Conservation (phyloP, 64 coral and sea anemone genomes). For the Montipora capricornis region DNA sequence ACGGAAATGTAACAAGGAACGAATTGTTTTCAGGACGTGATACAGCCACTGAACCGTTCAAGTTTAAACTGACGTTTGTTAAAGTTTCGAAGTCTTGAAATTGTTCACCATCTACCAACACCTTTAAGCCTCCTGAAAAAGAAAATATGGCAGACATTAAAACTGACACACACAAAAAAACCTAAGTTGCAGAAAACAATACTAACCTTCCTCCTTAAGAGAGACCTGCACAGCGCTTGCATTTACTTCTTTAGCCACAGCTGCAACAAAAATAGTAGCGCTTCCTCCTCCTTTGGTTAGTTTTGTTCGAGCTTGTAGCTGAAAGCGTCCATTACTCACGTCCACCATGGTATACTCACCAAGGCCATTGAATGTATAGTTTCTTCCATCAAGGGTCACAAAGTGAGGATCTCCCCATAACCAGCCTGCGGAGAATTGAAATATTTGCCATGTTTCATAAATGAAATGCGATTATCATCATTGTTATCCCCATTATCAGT, state of each 20-base stretch:
- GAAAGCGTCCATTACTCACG: constrained; percentile 31
- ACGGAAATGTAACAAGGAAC: constrained; percentile 18
- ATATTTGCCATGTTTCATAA: not conserved
- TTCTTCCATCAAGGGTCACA: constrained; percentile 57
- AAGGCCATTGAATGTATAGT: constrained; percentile 27
- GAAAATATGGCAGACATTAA: not conserved
- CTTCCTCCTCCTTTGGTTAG: constrained; percentile 62
- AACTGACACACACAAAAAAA: not conserved
- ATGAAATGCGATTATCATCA: not conserved
- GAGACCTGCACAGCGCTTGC: constrained; percentile 37
- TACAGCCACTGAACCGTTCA: constrained; percentile 36
- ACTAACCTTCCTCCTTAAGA: constrained; percentile 18
- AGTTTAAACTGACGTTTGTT: constrained; percentile 15
- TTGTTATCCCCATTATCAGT: too few species aligned
- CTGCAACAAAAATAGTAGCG: constrained; percentile 53
- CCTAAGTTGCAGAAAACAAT: not conserved
- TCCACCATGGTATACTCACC: constrained; percentile 43
- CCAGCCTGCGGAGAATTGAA: constrained; percentile 38
- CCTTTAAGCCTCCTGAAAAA: constrained; percentile 8
- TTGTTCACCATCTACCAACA: constrained; percentile 11
- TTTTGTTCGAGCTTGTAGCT: constrained; percentile 54
- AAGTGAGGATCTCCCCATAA: constrained; percentile 71
- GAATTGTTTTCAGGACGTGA: not conserved
- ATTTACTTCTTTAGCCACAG: constrained; percentile 46
- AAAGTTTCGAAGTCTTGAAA: constrained; percentile 18